phyloP scores from a whole-genome alignment of 2,888 invertebrate species.

The Lepidonotus clava region DNA sequence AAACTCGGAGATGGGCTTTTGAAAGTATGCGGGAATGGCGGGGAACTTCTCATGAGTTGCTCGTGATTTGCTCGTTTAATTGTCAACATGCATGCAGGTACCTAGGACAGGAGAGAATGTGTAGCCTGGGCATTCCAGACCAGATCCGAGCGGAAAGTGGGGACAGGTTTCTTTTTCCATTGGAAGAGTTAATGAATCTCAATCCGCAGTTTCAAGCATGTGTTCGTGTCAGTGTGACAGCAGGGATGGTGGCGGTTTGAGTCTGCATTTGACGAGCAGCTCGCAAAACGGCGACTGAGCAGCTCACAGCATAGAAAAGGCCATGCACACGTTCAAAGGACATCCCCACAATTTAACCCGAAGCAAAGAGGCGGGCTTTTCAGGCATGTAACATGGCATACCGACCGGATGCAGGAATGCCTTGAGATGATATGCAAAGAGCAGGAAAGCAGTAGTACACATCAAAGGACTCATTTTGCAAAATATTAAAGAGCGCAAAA shows the following conservation, averaged over 20 bases:
- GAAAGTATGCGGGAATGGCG: background rate
- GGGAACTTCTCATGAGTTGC: background rate
- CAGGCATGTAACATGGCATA: background rate
- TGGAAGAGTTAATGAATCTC: background rate
- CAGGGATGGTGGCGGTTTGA: background rate
- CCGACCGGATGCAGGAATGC: constrained; percentile 10
- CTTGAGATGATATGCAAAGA: constrained; percentile 2
- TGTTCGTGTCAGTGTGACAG: background rate
- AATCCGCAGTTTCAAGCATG: background rate
- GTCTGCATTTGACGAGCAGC: no score
- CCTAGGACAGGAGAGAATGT: background rate
- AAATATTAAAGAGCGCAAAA: background rate
- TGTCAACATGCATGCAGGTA: background rate
- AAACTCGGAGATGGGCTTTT: background rate
- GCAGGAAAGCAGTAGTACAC: no score
- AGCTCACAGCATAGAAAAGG: no score
- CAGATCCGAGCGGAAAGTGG: background rate
- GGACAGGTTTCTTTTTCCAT: background rate
- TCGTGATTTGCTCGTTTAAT: no score
- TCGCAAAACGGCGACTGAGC: background rate
- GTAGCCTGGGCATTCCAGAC: background rate
- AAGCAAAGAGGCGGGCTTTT: no score
- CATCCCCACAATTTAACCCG: no score
- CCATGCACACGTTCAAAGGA: no score
- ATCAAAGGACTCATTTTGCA: constrained; percentile 21